phyloP scores from a whole-genome alignment of 1,140 invertebrate genomes.

The Nilaparvata lugens region DNA sequence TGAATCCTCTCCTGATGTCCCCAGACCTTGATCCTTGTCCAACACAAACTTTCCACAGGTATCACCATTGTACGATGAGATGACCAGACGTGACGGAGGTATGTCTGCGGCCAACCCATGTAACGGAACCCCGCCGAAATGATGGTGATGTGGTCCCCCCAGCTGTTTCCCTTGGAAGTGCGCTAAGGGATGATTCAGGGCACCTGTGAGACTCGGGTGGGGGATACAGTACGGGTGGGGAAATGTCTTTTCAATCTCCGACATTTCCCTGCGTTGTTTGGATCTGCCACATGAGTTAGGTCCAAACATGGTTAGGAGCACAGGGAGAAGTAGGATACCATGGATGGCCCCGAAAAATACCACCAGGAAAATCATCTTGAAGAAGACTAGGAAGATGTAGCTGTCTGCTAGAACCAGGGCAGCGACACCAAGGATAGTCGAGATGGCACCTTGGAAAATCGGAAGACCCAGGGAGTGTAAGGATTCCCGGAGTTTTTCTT shows the following conservation, averaged over 20 bases:
- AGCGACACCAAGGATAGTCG: conserved; percentile 84
- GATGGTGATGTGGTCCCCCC: not conserved
- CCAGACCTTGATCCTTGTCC: conserved; percentile 77
- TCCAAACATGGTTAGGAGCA: conserved; percentile 80
- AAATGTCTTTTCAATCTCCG: conserved; percentile 49
- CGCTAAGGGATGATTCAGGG: conserved; percentile 26
- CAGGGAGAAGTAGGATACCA: conserved; percentile 84
- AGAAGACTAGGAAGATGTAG: conserved; percentile 97
- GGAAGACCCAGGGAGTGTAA: conserved; percentile 85
- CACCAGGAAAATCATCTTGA: conserved; percentile 95
- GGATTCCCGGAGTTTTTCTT: conserved; percentile 75
- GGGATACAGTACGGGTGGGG: conserved; percentile 63
- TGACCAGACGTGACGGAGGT: conserved; percentile 14
- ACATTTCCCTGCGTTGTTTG: conserved; percentile 26
- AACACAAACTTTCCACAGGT: conserved; percentile 26
- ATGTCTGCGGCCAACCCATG: conserved; percentile 18
- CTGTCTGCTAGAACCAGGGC: conserved; percentile 83
- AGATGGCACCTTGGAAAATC: conserved; percentile 87
- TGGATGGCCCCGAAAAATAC: conserved; percentile 92
- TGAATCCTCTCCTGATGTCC: conserved; percentile 72
- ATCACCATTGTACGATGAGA: conserved; percentile 24
- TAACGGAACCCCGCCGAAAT: conserved; percentile 12
- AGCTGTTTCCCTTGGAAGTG: conserved; percentile 16
- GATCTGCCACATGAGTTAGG: conserved; percentile 53
- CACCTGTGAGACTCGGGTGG: conserved; percentile 49